A percentile compares a stretch with the other conserved stretches of the same genome.
Conservation (phyloP, 2,113 vertebrate species). For the Scolopax mira region DNA sequence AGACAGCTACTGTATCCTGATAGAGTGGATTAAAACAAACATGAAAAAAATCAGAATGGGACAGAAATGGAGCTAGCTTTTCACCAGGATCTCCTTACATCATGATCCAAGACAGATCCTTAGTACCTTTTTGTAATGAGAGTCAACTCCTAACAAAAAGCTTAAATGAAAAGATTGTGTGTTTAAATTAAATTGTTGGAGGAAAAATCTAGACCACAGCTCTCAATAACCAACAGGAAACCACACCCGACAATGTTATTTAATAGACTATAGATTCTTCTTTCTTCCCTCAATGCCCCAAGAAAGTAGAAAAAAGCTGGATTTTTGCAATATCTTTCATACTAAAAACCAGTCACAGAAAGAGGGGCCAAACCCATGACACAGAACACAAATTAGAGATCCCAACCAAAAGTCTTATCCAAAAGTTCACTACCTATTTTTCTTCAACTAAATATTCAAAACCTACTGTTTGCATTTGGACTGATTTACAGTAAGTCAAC, state of each 20-base stretch:
- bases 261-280: background rate
- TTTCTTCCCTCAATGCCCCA: background rate
- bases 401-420: background rate
- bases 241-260: background rate
- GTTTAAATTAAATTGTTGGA: background rate
- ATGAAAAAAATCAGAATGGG: background rate
- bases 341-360: background rate
- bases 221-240: background rate
- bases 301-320: background rate
- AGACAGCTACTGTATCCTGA: background rate
- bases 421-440: background rate
- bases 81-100: background rate
- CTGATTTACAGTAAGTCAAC: background rate
- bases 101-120: background rate
- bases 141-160: background rate
- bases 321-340: background rate
- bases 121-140: background rate
- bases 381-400: background rate
- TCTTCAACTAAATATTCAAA: background rate
- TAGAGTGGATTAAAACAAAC: background rate
- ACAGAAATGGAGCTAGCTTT: background rate
- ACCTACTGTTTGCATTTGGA: background rate
- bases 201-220: background rate
- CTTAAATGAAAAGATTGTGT: background rate
- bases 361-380: background rate